These are phyloP conservation scores for Popillia japonica DNA, from an alignment of 1,140 invertebrate species.

Conservation along the genomic window DNA sequence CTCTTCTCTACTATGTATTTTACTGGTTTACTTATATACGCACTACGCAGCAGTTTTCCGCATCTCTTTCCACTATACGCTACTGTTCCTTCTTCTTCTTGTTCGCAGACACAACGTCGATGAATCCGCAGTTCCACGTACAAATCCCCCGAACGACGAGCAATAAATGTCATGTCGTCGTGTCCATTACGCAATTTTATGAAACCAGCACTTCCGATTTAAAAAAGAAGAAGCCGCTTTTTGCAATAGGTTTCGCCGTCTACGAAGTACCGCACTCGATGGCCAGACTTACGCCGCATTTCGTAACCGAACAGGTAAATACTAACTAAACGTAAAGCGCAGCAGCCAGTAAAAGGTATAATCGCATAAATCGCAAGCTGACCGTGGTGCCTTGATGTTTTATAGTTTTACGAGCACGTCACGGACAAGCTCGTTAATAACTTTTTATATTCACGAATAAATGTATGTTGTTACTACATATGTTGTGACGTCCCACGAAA, in stretches of 20 bases:
- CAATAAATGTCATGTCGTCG: constrained; percentile 76
- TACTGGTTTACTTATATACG: neutral
- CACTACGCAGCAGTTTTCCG: neutral
- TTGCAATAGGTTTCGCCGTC: constrained; percentile 74
- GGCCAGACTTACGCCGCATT: constrained; percentile 68
- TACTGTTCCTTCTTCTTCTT: constrained; percentile 40
- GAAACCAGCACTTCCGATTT: constrained; percentile 62
- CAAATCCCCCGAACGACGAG: constrained; percentile 70
- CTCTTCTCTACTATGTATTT: neutral
- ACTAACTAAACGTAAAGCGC: neutral
- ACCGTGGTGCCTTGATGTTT: neutral
- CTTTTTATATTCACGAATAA: neutral
- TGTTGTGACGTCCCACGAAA: too few relatives aligned
- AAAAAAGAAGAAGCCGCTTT: constrained; percentile 63
- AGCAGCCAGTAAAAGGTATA: neutral
- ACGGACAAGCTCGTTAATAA: neutral
- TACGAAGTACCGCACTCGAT: constrained; percentile 74
- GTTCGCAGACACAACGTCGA: constrained; percentile 69
- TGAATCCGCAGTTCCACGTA: constrained; percentile 78
- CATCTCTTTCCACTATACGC: neutral
- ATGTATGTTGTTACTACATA: too few relatives aligned
- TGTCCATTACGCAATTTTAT: constrained; percentile 77
- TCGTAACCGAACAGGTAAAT: constrained; percentile 69
- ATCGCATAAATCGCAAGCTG: neutral
- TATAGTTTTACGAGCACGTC: neutral